A percentile compares a stretch with the other conserved stretches of the same genome.
These are phyloP conservation scores for Hydractinia echinata DNA, from an alignment of 30 jellyfish, hydroid and myxozoan species.

Conservation along the genomic window DNA sequence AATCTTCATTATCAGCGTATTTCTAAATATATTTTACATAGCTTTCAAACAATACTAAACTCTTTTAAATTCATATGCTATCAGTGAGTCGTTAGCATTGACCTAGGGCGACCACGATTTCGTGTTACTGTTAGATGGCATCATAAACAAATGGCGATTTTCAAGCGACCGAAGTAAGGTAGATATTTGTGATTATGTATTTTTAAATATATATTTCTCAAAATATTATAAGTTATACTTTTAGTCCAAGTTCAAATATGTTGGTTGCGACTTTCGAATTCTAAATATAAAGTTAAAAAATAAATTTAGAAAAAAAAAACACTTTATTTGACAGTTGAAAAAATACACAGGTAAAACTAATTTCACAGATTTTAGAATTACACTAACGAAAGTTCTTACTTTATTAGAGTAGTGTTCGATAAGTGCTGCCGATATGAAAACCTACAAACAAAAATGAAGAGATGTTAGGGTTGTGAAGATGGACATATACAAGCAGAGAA, in stretches of 20 bases:
- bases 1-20: constrained; percentile 64
- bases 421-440: constrained; percentile 59
- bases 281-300: constrained; percentile 23
- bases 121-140: not conserved
- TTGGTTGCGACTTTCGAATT: constrained; percentile 84
- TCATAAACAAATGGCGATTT: no score
- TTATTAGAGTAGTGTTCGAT: constrained; percentile 74
- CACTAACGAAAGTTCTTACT: constrained; percentile 4
- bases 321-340: not conserved
- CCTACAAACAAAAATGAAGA: constrained; percentile 28
- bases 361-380: not conserved
- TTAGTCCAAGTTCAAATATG: constrained; percentile 89
- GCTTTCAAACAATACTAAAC: not conserved
- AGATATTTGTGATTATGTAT: no score
- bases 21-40: constrained; percentile 27
- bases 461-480: not conserved
- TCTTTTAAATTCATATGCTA: not conserved
- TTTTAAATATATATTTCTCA: not conserved
- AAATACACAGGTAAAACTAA: not conserved
- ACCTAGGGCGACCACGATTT: not conserved
- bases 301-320: not conserved
- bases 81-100: not conserved
- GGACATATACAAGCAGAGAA: not conserved
- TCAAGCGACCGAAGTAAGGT: no score
- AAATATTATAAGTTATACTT: constrained; percentile 43